Conservation (phyloP, 2,797 vertebrate species). For the Esox masquinongy region DNA sequence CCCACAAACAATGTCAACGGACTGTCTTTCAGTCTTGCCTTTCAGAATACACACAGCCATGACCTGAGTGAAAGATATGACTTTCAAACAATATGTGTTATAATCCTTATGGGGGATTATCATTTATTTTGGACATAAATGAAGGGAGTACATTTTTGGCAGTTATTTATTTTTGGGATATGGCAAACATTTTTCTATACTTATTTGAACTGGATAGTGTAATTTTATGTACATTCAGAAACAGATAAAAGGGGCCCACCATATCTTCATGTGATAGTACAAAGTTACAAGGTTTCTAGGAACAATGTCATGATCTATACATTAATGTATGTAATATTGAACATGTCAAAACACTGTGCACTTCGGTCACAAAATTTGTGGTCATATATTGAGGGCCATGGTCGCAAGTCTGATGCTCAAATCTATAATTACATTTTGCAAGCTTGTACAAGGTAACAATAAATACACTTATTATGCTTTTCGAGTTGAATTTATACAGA, state of each 20-base stretch:
- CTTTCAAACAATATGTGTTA: neutral
- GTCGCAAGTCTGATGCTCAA: too few species aligned
- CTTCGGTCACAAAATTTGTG: too few species aligned
- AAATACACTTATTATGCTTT: too few species aligned
- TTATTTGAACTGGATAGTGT: slow-evolving; percentile 40
- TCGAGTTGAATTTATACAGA: too few species aligned
- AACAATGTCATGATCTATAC: slow-evolving; percentile 14
- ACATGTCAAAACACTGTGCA: too few species aligned
- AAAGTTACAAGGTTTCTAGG: slow-evolving; percentile 10
- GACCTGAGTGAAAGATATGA: slow-evolving; percentile 22
- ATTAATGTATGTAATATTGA: neutral
- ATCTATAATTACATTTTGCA: too few species aligned
- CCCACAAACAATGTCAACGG: slow-evolving; percentile 10
- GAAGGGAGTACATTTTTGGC: slow-evolving; percentile 51
- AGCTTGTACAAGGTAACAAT: too few species aligned
- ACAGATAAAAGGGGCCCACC: neutral
- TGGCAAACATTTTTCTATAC: slow-evolving; percentile 34
- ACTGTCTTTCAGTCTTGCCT: slow-evolving; percentile 1
- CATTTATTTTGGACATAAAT: slow-evolving; percentile 60
- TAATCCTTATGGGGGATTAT: slow-evolving; percentile 42
- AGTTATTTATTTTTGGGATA: slow-evolving; percentile 45
- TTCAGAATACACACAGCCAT: neutral
- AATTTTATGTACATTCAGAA: slow-evolving; percentile 26
- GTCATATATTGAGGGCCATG: too few species aligned
- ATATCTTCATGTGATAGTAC: slow-evolving; percentile 9